Base-by-base conservation (phyloP, 2,888 invertebrate species). In the Carcina quercana region DNA sequence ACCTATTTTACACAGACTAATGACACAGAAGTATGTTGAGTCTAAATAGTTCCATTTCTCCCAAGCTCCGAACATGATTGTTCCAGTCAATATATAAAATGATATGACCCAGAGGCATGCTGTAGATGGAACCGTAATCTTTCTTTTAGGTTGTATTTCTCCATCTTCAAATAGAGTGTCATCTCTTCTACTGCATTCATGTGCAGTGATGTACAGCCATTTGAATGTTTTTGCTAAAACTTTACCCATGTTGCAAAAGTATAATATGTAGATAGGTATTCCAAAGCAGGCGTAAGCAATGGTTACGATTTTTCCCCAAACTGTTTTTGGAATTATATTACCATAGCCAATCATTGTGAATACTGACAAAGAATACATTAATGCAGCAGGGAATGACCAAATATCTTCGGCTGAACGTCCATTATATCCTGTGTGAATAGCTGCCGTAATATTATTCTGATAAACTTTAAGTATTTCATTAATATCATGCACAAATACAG, bases 291-390 rank as follows among this genome's bases (percentile, higher is more conserved):
- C 95, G 69, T 95, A 96, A 6, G 94, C 87, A 15, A 95, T 92
- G 0, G 95, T 94, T 5, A 90, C 88, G 3, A 92, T 89, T 71
- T 94, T 95, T 2, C 95, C 95, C 89, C 91, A 91, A 1, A 88
- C 83, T 0, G 94, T 94, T 47, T 89, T 88, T 0, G 95, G 95
- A 7, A 94, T 91, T 68, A 94, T 87, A 64, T 94, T 94, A 0
- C 95, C 95, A 59, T 95, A 95, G 2, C 95, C 95, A 48, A 95
- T 94, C 95, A 95, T 95, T 3, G 95, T 95, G 57, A 95, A 94
- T 4, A 95, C 91, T 13, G 94, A 94, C 7, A 95, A 70, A 15
- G 92, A 94, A 62, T 92, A 96, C 94, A 95, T 95, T 3, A 95
- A 70, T 0, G 95, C 93, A 0, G 94, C 93, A 0, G 95, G 93